A percentile compares a stretch with the other conserved stretches of the same genome.
phyloP scores from a whole-genome alignment of 1,140 invertebrate species.

The Ericerus pela region DNA sequence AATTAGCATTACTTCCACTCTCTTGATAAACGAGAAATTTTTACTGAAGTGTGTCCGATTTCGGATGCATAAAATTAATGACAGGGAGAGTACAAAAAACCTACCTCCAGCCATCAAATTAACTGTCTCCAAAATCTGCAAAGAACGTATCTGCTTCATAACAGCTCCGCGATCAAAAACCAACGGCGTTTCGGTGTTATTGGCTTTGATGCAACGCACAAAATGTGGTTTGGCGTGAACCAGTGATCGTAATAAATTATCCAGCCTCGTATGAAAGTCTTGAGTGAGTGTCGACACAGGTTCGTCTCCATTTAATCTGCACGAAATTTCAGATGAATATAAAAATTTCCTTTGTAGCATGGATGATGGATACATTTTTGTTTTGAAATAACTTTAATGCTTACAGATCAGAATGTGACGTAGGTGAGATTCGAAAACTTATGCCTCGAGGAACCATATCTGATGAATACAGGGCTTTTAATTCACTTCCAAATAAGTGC shows the following conservation, averaged over 20 bases:
- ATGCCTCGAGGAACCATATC: slow-evolving; percentile 68
- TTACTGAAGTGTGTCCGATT: no score
- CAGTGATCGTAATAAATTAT: slow-evolving; percentile 76
- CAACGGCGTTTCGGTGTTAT: slow-evolving; percentile 56
- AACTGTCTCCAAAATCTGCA: slow-evolving; percentile 87
- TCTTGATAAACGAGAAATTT: no score
- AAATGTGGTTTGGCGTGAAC: slow-evolving; percentile 89
- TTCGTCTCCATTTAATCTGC: slow-evolving; percentile 65
- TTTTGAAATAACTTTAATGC: no score
- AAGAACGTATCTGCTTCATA: slow-evolving; percentile 68
- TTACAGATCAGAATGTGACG: slow-evolving; percentile 67
- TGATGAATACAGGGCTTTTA: slow-evolving; percentile 68
- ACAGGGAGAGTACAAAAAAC: no score
- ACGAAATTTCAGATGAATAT: no score
- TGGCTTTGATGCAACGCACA: slow-evolving; percentile 77
- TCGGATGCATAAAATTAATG: no score
- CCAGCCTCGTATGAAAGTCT: slow-evolving; percentile 84
- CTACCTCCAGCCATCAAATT: slow-evolving; percentile 77
- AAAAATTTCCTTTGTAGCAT: no score
- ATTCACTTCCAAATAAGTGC: slow-evolving; percentile 80
- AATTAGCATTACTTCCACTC: no score
- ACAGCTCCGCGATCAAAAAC: slow-evolving; percentile 66
- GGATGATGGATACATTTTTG: no score
- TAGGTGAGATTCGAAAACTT: slow-evolving; percentile 80
- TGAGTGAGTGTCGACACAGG: slow-evolving; percentile 80